Percentiles rank a stretch among this genome's conserved stretches.
Evolutionary conservation across 1,140 invertebrate genomes (phyloP).

Genomic region (Hypsibius dujardini): DNA sequence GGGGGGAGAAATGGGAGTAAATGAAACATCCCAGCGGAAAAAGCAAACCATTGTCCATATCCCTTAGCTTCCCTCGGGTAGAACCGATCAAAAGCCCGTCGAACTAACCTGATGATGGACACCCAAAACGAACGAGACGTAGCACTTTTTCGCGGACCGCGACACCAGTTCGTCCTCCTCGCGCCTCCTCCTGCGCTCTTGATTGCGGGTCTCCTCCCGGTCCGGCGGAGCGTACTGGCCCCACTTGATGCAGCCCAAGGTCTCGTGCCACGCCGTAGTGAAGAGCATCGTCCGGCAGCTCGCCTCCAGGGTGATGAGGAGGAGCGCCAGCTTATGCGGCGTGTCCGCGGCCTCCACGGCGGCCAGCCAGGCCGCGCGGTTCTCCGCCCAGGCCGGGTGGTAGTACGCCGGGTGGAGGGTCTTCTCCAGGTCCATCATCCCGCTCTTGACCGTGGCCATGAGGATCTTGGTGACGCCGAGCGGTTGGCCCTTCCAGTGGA

Average conservation of each 20-base stretch:
- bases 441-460: conserved; percentile 63
- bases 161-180: conserved; percentile 62
- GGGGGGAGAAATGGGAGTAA: conserved; percentile 17
- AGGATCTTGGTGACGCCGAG: conserved; percentile 48
- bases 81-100: background rate
- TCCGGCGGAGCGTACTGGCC: conserved; percentile 46
- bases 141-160: conserved; percentile 43
- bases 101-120: conserved; percentile 55
- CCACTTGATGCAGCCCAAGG: conserved; percentile 43
- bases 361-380: conserved; percentile 71
- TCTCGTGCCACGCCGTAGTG: conserved; percentile 81
- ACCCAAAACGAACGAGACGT: conserved; percentile 68
- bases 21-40: conserved; percentile 3
- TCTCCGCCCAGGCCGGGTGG: conserved; percentile 74
- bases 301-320: conserved; percentile 62
- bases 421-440: conserved; percentile 66
- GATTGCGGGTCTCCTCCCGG: conserved; percentile 75
- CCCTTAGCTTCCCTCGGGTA: no score
- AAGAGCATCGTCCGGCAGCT: conserved; percentile 80
- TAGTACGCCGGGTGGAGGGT: conserved; percentile 69
- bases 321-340: conserved; percentile 66
- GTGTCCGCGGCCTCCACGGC: conserved; percentile 61
- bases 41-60: background rate
- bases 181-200: conserved; percentile 78
- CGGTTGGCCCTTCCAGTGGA: conserved; percentile 73